Evolutionary conservation across 1,140 invertebrate species (phyloP), one percentile per base, ranked within the genome.

Genomic region (honey bee (Apis mellifera)): DNA sequence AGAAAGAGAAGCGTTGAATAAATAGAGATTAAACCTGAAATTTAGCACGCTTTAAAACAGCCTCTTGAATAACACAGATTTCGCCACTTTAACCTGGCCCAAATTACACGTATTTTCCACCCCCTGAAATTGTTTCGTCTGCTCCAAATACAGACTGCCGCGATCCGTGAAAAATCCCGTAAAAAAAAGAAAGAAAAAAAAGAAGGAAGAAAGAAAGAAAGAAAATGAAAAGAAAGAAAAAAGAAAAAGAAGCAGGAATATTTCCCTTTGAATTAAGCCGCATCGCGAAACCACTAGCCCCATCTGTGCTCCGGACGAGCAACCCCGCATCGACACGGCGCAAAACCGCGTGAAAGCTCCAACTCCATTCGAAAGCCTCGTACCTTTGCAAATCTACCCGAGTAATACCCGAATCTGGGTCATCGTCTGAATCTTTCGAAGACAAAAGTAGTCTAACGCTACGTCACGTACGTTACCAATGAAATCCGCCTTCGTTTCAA

Each of bases 271-370:
- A 52, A 70, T 55, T 17, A 15, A 78, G 48, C n/a, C 48, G 64
- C n/a, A 23, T 17, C 19, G 71, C n/a, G 68, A 84, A 83, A 83
- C 89, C 54, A 60, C 86, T 90, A 89, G 80, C 90, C 75, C 91
- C 91, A 92, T 92, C 91, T 92, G 81, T 91, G 84, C 17, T 76
- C 26, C n/a, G 55, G 32, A 21, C 48, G n/a, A 59, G 82, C 74
- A 91, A 91, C 86, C 83, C 83, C 79, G 21, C 55, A 79, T 23
- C 71, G 75, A 64, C 59, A 57, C 55, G 13, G n/a, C 26, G 42
- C 12, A 23, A 48, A 17, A 50, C 42, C 42, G n/a, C 72, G 42
- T 68, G 48, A 82, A 82, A 82, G 79, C 79, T 82, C 72, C 0
- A 32, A 1, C 57, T 70, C 64, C 70, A 19, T 59, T 66, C 52